These are phyloP conservation scores for Phataginus tetradactyla DNA, from an alignment of 2,797 vertebrate species.

Conservation along the genomic window DNA sequence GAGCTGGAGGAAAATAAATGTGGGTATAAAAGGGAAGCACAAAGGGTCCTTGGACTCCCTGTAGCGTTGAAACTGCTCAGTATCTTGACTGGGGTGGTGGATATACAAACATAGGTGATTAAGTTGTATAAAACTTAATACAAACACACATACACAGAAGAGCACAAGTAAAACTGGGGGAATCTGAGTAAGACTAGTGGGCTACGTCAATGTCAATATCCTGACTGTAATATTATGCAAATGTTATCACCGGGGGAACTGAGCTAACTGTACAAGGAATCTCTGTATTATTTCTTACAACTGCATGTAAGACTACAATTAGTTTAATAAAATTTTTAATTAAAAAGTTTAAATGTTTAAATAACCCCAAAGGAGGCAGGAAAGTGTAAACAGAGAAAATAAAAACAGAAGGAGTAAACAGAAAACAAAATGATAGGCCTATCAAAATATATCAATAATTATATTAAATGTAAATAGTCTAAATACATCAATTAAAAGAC, in stretches of 20 bases:
- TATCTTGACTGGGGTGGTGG: neutral
- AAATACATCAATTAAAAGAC: neutral
- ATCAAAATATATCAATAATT: conserved; percentile 5
- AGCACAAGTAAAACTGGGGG: neutral
- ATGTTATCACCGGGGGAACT: neutral
- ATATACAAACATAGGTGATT: neutral
- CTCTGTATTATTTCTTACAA: too few relatives aligned
- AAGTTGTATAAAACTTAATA: neutral
- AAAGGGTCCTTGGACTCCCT: neutral
- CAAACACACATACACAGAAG: neutral
- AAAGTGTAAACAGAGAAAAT: neutral
- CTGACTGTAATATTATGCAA: neutral
- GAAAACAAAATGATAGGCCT: neutral
- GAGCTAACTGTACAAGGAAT: neutral
- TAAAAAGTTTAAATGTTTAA: neutral
- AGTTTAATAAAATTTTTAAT: neutral
- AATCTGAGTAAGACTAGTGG: neutral
- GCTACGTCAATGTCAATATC: neutral
- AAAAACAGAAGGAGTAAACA: neutral
- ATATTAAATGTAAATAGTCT: neutral
- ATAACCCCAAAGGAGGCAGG: neutral
- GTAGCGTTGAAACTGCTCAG: neutral
- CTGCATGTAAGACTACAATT: neutral
- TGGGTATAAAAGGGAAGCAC: neutral
- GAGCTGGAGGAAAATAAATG: neutral